These are phyloP conservation scores for Arothron firmamentum DNA, from an alignment of 2,113 vertebrate genomes.

Conservation along the genomic window DNA sequence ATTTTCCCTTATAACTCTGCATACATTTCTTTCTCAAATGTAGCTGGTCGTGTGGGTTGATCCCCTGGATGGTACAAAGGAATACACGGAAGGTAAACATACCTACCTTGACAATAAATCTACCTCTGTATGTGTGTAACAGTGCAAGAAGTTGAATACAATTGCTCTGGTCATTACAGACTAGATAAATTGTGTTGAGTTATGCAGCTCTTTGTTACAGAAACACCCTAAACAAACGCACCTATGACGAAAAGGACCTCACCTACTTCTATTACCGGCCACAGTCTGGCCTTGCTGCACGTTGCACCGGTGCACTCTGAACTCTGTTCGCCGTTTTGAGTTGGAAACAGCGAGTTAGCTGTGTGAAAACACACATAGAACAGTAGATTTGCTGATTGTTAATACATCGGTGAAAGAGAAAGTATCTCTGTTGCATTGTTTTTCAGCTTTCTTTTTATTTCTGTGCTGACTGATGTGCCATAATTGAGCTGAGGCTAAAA, in stretches of 20 bases:
- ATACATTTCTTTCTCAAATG: conserved; percentile 36
- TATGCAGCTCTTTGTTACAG: background rate
- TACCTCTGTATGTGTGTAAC: background rate
- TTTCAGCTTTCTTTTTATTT: too few relatives aligned
- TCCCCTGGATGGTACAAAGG: conserved; percentile 96
- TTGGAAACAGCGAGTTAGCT: background rate
- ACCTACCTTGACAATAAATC: background rate
- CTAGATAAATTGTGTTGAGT: background rate
- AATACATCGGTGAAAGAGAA: background rate
- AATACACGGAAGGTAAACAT: conserved; percentile 92
- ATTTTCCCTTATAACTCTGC: background rate
- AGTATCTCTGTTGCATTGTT: too few relatives aligned
- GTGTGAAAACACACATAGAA: too few relatives aligned
- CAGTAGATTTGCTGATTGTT: too few relatives aligned
- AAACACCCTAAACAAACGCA: conserved; percentile 3
- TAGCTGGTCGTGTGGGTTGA: conserved; percentile 98
- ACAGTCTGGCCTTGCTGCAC: background rate
- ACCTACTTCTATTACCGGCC: background rate
- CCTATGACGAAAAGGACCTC: background rate
- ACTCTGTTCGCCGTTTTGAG: background rate
- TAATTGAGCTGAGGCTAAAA: too few relatives aligned
- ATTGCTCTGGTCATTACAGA: background rate
- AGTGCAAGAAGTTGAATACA: background rate
- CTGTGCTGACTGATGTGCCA: too few relatives aligned
- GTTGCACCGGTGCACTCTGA: background rate